phyloP scores from a whole-genome alignment of 2,113 vertebrate species.

The Thomomys bottae region DNA sequence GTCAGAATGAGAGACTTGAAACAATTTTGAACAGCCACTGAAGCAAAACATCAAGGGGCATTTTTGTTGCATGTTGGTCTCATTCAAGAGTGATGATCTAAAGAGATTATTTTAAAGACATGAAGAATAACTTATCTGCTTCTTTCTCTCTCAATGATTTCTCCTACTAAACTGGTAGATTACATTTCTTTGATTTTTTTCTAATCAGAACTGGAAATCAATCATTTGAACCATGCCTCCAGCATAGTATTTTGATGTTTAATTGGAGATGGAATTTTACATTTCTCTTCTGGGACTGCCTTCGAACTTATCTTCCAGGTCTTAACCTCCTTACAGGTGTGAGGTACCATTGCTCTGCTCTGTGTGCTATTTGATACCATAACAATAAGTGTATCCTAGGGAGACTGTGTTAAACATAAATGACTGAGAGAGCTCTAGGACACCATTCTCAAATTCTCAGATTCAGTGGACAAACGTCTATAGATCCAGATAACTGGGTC shows the following conservation, averaged over 20 bases:
- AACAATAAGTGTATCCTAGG: not conserved
- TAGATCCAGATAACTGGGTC: not conserved
- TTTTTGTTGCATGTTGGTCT: not conserved
- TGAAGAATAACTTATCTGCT: not conserved
- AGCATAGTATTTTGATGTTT: too few relatives aligned
- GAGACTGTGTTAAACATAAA: conserved; percentile 31
- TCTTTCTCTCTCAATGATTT: not conserved
- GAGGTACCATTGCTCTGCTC: too few relatives aligned
- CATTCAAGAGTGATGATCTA: not conserved
- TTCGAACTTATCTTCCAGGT: too few relatives aligned
- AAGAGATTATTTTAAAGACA: not conserved
- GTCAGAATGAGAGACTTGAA: conserved; percentile 2
- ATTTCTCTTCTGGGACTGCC: too few relatives aligned
- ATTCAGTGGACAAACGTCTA: not conserved
- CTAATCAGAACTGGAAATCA: not conserved
- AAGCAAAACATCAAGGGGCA: not conserved
- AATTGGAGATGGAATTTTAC: too few relatives aligned
- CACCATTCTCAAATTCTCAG: not conserved
- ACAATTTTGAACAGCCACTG: not conserved
- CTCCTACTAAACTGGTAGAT: not conserved
- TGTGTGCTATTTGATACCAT: too few relatives aligned
- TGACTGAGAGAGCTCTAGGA: not conserved
- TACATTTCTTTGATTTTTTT: not conserved
- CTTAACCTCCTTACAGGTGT: too few relatives aligned
- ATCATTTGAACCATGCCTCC: too few relatives aligned